Evolutionary conservation across 2,113 vertebrate species (phyloP), one percentile per base, ranked within the genome.

Genomic region (Chloroceryle aenea): DNA sequence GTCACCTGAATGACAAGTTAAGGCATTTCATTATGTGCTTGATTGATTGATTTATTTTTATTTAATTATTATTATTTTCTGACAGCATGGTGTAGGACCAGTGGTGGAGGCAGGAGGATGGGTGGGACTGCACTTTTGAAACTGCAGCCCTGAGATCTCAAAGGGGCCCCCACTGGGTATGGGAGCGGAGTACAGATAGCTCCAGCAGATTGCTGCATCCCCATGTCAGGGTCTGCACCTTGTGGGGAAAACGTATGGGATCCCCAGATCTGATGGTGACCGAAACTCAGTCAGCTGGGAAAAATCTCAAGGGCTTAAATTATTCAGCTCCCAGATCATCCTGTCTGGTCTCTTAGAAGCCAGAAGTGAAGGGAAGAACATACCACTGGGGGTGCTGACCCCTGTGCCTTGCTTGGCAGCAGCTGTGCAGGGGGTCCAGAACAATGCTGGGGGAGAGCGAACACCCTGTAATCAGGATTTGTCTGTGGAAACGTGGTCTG

Each of bases 71-170:
- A 12, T 62, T 69, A 15, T 52, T 76, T 53, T 63, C 48, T 32
- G 19, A 6, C 52, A 12, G 5, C 15, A 20, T 71, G 38, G 23
- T 0, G 1, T 42, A 47, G 58, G 29, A 53, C 45, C 14, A 32
- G 40, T 23, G 29, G 32, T 40, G 17, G 55, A 81, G 38, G n/a
- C 29, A 43, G 69, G 25, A 76, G 36, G 48, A 21, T 32, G 26
- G 34, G 20, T 40, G 32, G 50, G 71, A 38, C 43, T 34, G 36
- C 43, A 7, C 20, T 32, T 61, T 53, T 53, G 22, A 55, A 66
- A 27, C n/a, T 26, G 17, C 34, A 40, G 10, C 40, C 17, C 32
- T 16, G 30, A 5, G 29, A 7, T 64, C 45, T 74, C 0, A 0
- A 81, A 59, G n/a, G 29, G 4, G 13, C 7, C 17, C 15, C 7